Base-by-base conservation (phyloP, 1,140 invertebrate species). In the Doryteuthis pealeii region DNA sequence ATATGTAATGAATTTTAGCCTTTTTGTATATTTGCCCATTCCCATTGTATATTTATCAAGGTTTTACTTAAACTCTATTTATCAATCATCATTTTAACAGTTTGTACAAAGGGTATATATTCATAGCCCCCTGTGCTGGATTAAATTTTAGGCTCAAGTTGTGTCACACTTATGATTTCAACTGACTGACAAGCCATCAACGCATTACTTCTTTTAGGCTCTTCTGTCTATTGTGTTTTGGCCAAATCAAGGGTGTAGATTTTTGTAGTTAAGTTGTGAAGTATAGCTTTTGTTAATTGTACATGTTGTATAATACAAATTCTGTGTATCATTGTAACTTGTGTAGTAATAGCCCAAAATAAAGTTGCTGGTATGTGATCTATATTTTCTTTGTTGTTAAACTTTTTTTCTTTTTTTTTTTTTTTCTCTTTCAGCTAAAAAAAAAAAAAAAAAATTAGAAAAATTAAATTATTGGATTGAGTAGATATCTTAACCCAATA, bases 1-100 rank as follows among this genome's bases (percentile, higher is more conserved):
- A 68, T 68, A 68, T 68, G 66, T 68, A 68, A 68, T 68, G 66
- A 26, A 68, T 32, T 68, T 22, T 68, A 68, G 66, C 66, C 66
- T 68, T 68, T 68, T 26, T 68, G 66, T 68, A 68, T 68, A 68
- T 68, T 68, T 68, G 2, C 66, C 66, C 66, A 2, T 68, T 68
- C 66, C 66, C 66, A 68, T 68, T 68, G 66, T 68, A 68, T 68
- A 68, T 68, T 68, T 68, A 68, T 68, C 66, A 58, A 68, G 66
- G 66, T 68, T 68, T 10, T 68, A 30, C 31, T 68, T 10, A 68
- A n/a, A 58, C 18, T n/a, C n/a, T 68, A 68, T 68, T 68, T 68
- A 68, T 68, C 66, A 62, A 12, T 68, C 66, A 68, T 68, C 66
- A 68, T 68, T 68, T 68, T 68, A n/a, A 22, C 26, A 68, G 30